Base-by-base conservation (phyloP, 2,797 vertebrate species). In the Sitta carolinensis region DNA sequence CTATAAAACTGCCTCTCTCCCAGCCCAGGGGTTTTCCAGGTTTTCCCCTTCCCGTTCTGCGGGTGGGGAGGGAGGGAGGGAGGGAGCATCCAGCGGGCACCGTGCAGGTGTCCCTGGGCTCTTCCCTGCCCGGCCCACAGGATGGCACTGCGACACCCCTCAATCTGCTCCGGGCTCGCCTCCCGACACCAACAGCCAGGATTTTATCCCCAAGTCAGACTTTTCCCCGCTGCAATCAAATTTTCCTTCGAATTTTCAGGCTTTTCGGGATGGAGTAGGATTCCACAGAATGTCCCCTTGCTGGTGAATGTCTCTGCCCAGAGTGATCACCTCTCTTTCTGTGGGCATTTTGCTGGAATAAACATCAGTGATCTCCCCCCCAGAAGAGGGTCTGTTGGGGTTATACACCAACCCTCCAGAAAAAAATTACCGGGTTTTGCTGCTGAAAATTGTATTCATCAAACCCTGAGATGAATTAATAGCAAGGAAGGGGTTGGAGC, bases 101-200 rank as follows among this genome's bases (percentile, higher is more conserved):
- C 15, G 1, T 4, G 27, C 51, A 14, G 26, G 16, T 2, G 40
- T 9, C 40, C 45, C 51, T 36, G 19, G n/a, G 26, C 55, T 23
- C 23, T 8, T 75, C 30, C 54, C 74, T 63, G 38, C 15, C 7
- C 0, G 29, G 62, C 38, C 92, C 93, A 78, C 89, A 63, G 45
- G 92, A 91, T 85, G 85, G 94, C 92, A 82, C 68, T 92, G 61
- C 54, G 38, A 32, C 85, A 86, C 57, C 51, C 70, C 64, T 20
- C n/a, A 45, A 45, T 36, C 55, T 19, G 23, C 1, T 30, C 54
- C 7, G 2, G 42, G 7, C 55, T 42, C 59, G 0, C 22, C 36
- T 48, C 38, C 75, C 3, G 10, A 48, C 27, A 54, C 72, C 38
- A 40, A 2, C 16, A 38, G 6, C 5, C 68, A 13, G 34, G 2